Evolutionary conservation across 2,113 vertebrate genomes (phyloP), one percentile per base, ranked within the genome.

Genomic region (Callipepla californica): DNA sequence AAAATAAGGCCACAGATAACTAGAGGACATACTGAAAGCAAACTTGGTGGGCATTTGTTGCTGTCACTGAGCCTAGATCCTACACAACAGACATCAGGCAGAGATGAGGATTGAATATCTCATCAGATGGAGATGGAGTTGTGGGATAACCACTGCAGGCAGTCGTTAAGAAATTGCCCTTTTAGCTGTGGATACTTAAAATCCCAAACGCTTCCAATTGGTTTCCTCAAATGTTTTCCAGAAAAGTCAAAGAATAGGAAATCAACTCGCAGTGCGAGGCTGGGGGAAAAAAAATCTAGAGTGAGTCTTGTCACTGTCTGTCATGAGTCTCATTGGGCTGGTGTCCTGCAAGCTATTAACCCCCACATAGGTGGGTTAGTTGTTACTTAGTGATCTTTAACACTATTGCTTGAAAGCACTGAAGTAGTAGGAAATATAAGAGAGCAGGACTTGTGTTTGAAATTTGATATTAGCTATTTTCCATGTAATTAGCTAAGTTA

Each of bases 1-100:
- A 82, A 92, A 96, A 74, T 40, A 85, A 91, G 63, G 63, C 81
- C 57, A 55, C 25, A 48, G 50, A 61, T 57, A 74, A 84, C 22
- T 62, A 13, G 53, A 74, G 72, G 42, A 89, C 45, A 50, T 85
- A 80, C 1, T 73, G 67, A 40, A 87, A 70, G 74, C 79, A 3
- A 7, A 6, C 21, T 73, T 76, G 21, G 21, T 72, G 61, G 30
- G 10, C 90, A 36, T 73, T 93, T 84, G n/a, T 80, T 69, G 21
- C 57, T n/a, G 55, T 47, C 68, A 72, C 61, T 83, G 61, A 79
- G 73, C 61, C 4, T 1, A 50, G 4, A 51, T 75, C 38, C 58
- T 19, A 57, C 30, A 32, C 51, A 63, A 26, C n/a, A 40, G 88
- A 28, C 1, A 1, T 72, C 76, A 78, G 48, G 68, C 69, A 42